Percentiles rank a stretch among this genome's conserved stretches.
Conservation (phyloP, 2,113 vertebrate genomes). For the Coracopsis vasa region DNA sequence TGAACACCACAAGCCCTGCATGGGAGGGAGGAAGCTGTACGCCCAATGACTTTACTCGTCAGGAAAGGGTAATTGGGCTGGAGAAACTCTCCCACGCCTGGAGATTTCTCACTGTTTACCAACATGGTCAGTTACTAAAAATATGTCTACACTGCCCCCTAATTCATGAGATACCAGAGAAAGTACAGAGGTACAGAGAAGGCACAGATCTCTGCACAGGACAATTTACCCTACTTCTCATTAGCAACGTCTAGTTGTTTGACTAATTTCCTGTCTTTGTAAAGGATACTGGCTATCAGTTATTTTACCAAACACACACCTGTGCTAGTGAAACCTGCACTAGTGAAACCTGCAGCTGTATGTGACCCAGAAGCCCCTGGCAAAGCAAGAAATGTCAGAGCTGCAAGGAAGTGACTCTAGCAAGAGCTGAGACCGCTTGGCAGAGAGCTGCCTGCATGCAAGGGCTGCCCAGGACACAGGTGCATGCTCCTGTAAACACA, state of each 20-base stretch:
- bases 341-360: not conserved
- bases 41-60: not conserved
- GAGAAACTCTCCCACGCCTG: not conserved
- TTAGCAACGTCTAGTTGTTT: not conserved
- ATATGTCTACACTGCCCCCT: fast-evolving
- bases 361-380: not conserved
- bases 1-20: not conserved
- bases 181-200: not conserved
- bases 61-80: not conserved
- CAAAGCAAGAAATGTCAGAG: not conserved
- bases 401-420: not conserved
- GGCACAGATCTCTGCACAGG: not conserved
- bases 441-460: not conserved
- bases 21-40: fast-evolving
- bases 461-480: not conserved
- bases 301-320: not conserved
- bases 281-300: not conserved
- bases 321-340: not conserved
- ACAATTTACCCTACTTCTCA: not conserved
- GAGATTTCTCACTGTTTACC: not conserved
- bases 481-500: not conserved
- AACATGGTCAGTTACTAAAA: not conserved
- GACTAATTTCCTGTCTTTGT: not conserved
- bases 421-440: not conserved
- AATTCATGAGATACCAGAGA: not conserved